Conservation (phyloP, 2,113 vertebrate genomes). For the Chauna torquata region DNA sequence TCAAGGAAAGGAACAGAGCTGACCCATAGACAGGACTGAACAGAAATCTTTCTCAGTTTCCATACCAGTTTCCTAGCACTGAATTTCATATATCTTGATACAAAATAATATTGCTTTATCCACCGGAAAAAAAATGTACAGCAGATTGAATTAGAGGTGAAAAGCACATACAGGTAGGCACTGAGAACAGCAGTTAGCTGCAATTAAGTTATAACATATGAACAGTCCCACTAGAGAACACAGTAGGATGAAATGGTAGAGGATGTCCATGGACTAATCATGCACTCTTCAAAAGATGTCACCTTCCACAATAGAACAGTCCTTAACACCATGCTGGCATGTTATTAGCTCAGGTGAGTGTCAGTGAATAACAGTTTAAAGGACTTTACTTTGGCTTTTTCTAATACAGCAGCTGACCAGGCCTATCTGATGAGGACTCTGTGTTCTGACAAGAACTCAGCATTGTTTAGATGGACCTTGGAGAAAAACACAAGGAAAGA, state of each 20-base stretch:
- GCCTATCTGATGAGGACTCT: background rate
- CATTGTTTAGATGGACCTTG: background rate
- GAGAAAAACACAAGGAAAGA: background rate
- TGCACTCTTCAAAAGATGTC: background rate
- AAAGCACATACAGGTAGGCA: background rate
- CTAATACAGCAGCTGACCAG: background rate
- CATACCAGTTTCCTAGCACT: background rate
- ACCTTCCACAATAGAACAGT: background rate
- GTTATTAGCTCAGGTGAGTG: conserved; percentile 19
- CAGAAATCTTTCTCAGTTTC: background rate
- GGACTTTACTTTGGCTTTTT: background rate
- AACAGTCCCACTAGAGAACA: background rate
- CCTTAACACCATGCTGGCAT: background rate
- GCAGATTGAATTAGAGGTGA: background rate
- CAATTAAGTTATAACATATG: background rate
- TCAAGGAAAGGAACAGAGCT: background rate
- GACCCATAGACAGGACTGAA: background rate
- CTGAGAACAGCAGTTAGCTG: background rate
- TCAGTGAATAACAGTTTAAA: conserved; percentile 13
- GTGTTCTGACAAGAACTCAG: background rate
- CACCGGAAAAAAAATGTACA: background rate
- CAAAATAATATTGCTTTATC: background rate
- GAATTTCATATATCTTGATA: background rate
- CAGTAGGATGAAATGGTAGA: background rate
- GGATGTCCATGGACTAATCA: conserved; percentile 2